These are phyloP conservation scores for Pachyseris speciosa DNA, from an alignment of 64 coral and sea anemone genomes.

Conservation along the genomic window DNA sequence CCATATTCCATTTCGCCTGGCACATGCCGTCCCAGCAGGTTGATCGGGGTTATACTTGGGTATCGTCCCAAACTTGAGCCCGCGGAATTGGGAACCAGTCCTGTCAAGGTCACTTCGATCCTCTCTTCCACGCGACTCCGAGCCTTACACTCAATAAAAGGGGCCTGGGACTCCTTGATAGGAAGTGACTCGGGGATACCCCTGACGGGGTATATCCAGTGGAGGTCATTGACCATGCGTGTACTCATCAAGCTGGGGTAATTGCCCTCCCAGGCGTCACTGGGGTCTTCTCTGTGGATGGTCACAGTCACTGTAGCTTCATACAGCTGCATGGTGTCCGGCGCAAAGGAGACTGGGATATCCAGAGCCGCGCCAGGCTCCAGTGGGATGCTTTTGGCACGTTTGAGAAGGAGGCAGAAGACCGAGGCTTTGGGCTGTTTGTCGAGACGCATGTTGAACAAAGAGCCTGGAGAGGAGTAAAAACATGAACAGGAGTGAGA, in stretches of 20 bases:
- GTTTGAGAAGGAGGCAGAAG: slow-evolving; percentile 96
- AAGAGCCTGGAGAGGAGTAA: slow-evolving; percentile 43
- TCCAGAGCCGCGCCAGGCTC: slow-evolving; percentile 71
- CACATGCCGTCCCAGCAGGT: slow-evolving; percentile 61
- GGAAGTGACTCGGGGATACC: slow-evolving; percentile 90
- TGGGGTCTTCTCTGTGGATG: slow-evolving; percentile 78
- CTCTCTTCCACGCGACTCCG: slow-evolving; percentile 87
- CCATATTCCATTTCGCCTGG: slow-evolving; percentile 74
- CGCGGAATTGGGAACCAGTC: slow-evolving; percentile 67
- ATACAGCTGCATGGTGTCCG: slow-evolving; percentile 94
- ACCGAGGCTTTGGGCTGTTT: slow-evolving; percentile 75
- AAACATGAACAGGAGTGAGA: neutral
- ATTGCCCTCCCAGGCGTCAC: slow-evolving; percentile 16
- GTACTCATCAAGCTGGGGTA: slow-evolving; percentile 73
- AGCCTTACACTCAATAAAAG: slow-evolving; percentile 91
- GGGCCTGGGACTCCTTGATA: slow-evolving; percentile 79
- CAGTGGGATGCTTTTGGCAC: slow-evolving; percentile 64
- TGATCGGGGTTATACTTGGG: slow-evolving; percentile 78
- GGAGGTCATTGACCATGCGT: slow-evolving; percentile 85
- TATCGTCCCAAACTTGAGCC: slow-evolving; percentile 70
- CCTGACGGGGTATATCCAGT: slow-evolving; percentile 89
- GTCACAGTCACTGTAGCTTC: slow-evolving; percentile 88
- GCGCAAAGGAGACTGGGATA: slow-evolving; percentile 99
- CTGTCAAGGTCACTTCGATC: slow-evolving; percentile 90
- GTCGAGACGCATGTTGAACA: slow-evolving; percentile 61